Conservation (phyloP, 2,797 vertebrate species). For the Gephyroberyx darwinii region DNA sequence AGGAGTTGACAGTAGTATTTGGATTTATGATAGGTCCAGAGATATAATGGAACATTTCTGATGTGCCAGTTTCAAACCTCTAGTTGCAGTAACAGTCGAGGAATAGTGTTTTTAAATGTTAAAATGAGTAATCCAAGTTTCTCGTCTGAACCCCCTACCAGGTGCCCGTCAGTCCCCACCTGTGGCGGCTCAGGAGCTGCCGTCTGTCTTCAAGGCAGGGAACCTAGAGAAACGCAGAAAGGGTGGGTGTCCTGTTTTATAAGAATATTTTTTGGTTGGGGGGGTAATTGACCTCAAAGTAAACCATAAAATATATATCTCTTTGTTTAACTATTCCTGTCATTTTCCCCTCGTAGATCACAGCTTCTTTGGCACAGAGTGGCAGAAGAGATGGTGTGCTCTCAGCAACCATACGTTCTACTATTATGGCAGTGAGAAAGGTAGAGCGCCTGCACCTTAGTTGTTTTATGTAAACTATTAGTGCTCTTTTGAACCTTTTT, state of each 20-base stretch:
- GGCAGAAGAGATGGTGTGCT: conserved; percentile 98
- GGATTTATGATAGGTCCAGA: too few relatives aligned
- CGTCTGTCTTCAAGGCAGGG: conserved; percentile 88
- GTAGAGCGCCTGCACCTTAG: conserved; percentile 64
- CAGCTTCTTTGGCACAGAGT: conserved; percentile 96
- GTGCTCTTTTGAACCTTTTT: conserved; percentile 33
- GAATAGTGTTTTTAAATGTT: too few relatives aligned
- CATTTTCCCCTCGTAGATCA: conserved; percentile 83
- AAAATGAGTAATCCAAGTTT: conserved; percentile 4
- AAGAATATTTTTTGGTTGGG: background rate
- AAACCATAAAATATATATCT: background rate
- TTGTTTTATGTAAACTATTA: background rate
- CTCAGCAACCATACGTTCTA: conserved; percentile 91
- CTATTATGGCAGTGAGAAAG: conserved; percentile 97
- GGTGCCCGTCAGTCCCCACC: conserved; percentile 86
- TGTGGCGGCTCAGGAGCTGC: conserved; percentile 91
- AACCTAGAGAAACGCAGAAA: conserved; percentile 98
- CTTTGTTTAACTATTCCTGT: conserved; percentile 31
- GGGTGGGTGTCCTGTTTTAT: conserved; percentile 77
- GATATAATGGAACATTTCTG: too few relatives aligned
- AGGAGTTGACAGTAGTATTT: too few relatives aligned
- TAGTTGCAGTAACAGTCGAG: too few relatives aligned
- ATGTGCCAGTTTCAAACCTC: too few relatives aligned
- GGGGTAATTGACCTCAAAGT: background rate
- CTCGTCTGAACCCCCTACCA: conserved; percentile 48